Conservation (phyloP, 2,113 vertebrate species). For the Thryonomys swinderianus region DNA sequence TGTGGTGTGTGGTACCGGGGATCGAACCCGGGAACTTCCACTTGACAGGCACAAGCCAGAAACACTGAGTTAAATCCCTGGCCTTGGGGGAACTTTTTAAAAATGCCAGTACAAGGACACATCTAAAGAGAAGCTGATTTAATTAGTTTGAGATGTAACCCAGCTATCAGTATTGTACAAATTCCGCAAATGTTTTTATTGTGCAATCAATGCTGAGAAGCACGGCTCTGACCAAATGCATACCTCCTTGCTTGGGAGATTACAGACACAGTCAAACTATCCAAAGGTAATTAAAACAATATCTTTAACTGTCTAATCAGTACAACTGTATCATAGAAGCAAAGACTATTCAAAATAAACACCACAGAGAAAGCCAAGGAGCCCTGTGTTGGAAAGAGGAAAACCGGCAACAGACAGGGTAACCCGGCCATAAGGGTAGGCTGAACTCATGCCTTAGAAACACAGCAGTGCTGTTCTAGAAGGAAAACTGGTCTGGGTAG, state of each 20-base stretch:
- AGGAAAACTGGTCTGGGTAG: background rate
- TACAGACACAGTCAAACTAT: background rate
- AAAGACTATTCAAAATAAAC: slow-evolving; percentile 17
- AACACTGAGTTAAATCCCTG: too few relatives aligned
- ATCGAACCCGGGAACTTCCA: too few relatives aligned
- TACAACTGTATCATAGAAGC: background rate
- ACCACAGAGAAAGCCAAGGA: slow-evolving; percentile 10
- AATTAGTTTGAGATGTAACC: slow-evolving; percentile 14
- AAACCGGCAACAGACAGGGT: background rate
- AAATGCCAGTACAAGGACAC: background rate
- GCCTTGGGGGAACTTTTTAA: background rate
- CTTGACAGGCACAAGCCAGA: too few relatives aligned
- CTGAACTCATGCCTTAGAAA: background rate
- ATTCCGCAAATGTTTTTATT: background rate
- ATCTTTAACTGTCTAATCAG: background rate
- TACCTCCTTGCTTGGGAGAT: background rate
- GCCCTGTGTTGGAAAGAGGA: background rate
- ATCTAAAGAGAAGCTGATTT: slow-evolving; percentile 16
- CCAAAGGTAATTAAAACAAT: background rate
- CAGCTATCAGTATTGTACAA: background rate
- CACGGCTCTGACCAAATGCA: slow-evolving; percentile 22
- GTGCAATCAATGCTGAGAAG: background rate
- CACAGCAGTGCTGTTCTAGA: background rate
- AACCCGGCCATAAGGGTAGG: background rate
- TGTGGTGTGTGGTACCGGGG: too few relatives aligned